Evolutionary conservation across 2,113 vertebrate species (phyloP), one percentile per base, ranked within the genome.

Genomic region (Catagonus wagneri): DNA sequence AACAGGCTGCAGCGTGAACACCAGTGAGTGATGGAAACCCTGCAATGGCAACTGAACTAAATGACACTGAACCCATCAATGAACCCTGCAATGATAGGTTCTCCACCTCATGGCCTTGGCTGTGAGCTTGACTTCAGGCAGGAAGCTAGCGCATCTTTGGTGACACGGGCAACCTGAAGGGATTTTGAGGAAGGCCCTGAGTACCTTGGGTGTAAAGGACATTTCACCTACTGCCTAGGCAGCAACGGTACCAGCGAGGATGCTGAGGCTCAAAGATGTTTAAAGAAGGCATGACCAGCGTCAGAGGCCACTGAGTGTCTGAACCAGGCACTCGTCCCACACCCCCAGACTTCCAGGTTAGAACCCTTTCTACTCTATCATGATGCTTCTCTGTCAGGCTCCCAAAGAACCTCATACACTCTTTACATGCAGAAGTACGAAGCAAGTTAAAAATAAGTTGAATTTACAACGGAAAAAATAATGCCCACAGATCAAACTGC

Each of bases 1-100:
- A 71, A 75, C 54, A 27, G 13, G 3, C 3, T 4, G 25, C 8
- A 65, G n/a, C 0, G 1, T 44, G 44, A 81, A 76, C 9, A 78
- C 58, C 58, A 54, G 34, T 2, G 22, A 58, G 13, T 20, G 20
- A 81, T 0, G 1, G 23, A 65, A 19, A 4, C 1, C 19, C 0
- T 9, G 3, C 20, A 39, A 44, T 23, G 3, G 29, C 25, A 32
- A 39, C 22, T 54, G 44, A 86, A 60, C 56, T 13, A 27, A 63
- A 76, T 16, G n/a, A n/a, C n/a, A n/a, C n/a, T n/a, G n/a, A n/a
- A n/a, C n/a, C n/a, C n/a, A n/a, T n/a, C n/a, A n/a, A n/a, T n/a
- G n/a, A n/a, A n/a, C n/a, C n/a, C n/a, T n/a, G 19, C 23, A 25
- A 3, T 1, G 27, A 61, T 36, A 60, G 63, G 44, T 58, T 66